Percentiles rank a stretch among this genome's conserved stretches.
Evolutionary conservation across 2,113 vertebrate genomes (phyloP).

Genomic region (Pomatostomus ruficeps): DNA sequence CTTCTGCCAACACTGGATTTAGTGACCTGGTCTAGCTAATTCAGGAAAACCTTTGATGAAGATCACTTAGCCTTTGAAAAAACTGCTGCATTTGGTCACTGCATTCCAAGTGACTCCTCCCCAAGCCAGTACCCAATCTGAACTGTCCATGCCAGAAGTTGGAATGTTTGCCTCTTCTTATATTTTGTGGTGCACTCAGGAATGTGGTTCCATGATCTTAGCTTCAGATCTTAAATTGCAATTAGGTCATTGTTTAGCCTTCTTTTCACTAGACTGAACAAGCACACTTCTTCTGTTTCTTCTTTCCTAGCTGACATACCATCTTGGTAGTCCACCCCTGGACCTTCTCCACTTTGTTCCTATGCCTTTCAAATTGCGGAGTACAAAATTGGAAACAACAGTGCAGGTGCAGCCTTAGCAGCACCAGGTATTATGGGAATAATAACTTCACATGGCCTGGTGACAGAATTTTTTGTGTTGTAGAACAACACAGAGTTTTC

Average conservation of each 20-base stretch:
- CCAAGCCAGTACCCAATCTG: neutral
- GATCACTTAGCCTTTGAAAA: neutral
- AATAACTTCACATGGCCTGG: neutral
- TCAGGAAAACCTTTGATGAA: neutral
- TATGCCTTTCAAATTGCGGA: neutral
- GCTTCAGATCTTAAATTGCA: neutral
- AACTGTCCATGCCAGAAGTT: neutral
- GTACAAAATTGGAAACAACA: neutral
- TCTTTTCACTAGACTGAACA: neutral
- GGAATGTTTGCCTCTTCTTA: neutral
- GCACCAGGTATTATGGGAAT: neutral
- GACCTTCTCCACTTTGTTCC: neutral
- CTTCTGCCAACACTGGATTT: neutral
- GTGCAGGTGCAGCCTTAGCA: neutral
- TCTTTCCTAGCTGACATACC: neutral
- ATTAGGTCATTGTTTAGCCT: fast-evolving
- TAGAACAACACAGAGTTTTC: neutral
- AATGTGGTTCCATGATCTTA: neutral
- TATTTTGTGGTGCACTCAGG: neutral
- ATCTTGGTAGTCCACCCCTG: neutral
- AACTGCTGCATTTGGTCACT: neutral
- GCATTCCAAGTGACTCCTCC: neutral
- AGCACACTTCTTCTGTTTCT: neutral
- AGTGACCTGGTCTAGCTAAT: neutral
- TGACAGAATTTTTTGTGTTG: neutral